phyloP scores from a whole-genome alignment of 2,797 vertebrate species.

The Euthynnus affinis region DNA sequence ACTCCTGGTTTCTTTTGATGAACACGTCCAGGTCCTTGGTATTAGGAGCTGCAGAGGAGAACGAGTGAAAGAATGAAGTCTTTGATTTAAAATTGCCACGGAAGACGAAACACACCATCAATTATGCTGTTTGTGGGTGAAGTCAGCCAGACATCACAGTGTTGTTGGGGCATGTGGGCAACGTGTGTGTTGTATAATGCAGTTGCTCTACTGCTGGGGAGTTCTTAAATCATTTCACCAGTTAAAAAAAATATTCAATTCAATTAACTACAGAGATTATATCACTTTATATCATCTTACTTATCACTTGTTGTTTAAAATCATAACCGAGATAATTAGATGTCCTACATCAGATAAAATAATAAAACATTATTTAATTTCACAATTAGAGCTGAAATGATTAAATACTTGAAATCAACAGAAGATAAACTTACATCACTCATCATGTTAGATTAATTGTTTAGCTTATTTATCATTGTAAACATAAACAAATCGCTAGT shows the following conservation, averaged over 20 bases:
- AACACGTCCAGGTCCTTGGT: conserved; percentile 97
- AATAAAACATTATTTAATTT: background rate
- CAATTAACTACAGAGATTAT: background rate
- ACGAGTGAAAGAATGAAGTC: background rate
- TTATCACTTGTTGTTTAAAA: too few relatives aligned
- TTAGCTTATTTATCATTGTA: background rate
- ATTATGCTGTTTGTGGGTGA: background rate
- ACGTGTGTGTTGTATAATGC: background rate
- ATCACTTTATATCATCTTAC: background rate
- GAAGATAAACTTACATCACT: too few relatives aligned
- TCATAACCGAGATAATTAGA: background rate
- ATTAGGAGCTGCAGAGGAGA: conserved; percentile 88
- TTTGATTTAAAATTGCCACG: background rate
- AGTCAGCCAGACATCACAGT: background rate
- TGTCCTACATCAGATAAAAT: background rate
- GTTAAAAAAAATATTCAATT: background rate
- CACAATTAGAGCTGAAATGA: background rate
- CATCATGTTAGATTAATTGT: too few relatives aligned
- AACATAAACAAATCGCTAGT: background rate
- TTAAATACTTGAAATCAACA: background rate
- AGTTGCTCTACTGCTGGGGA: background rate
- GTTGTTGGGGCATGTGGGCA: background rate
- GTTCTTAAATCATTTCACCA: background rate
- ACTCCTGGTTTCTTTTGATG: conserved; percentile 96
- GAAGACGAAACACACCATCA: conserved; percentile 2